Conservation (phyloP, 2,797 vertebrate genomes). For the Eulemur coronatus region DNA sequence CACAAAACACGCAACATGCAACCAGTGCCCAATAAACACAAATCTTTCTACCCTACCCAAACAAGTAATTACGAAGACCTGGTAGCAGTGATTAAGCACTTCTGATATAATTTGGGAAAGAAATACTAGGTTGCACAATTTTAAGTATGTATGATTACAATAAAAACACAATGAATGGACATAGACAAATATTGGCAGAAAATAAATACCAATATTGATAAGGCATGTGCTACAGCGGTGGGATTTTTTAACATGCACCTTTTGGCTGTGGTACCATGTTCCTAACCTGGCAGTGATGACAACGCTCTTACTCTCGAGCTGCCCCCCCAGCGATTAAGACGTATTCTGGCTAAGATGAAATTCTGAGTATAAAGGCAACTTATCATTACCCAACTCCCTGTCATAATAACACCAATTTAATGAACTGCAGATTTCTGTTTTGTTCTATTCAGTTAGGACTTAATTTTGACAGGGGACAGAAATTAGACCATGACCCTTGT, state of each 20-base stretch:
- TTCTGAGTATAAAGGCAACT: neutral
- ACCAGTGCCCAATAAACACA: accelerated
- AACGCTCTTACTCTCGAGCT: neutral
- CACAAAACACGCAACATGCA: neutral
- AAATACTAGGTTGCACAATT: neutral
- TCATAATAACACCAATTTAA: neutral
- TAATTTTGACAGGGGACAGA: neutral
- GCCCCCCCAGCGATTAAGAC: accelerated
- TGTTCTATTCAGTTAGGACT: neutral
- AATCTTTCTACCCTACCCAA: neutral
- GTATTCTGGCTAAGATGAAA: neutral
- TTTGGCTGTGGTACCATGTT: accelerated
- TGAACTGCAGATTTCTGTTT: neutral
- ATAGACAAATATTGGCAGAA: neutral
- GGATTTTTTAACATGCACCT: neutral
- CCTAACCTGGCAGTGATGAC: accelerated
- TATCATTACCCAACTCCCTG: too few species aligned
- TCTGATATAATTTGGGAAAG: neutral
- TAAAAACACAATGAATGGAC: neutral
- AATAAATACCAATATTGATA: too few species aligned
- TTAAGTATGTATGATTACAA: too few species aligned
- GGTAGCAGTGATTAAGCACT: neutral
- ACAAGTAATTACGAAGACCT: neutral
- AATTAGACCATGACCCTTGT: too few species aligned
- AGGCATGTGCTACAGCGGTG: accelerated